Conservation (phyloP, 2,797 vertebrate genomes). For the Podarcis siculus region DNA sequence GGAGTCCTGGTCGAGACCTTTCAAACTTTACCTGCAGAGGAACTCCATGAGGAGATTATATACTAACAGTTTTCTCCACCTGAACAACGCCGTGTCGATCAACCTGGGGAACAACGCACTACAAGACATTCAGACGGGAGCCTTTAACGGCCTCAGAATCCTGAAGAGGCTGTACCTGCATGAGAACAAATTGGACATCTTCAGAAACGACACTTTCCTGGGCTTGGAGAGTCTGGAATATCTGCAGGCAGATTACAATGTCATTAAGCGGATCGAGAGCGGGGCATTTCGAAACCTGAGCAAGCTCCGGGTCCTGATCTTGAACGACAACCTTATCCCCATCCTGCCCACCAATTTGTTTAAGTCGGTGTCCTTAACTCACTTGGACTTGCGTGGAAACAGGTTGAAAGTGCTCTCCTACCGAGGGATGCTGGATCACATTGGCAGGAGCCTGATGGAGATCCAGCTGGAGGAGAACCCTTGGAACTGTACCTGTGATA, state of each 20-base stretch:
- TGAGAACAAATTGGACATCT: conserved; percentile 97
- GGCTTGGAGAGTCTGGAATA: conserved; percentile 98
- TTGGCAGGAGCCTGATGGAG: conserved; percentile 96
- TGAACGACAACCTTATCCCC: conserved; percentile 98
- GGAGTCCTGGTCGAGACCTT: conserved; percentile 95
- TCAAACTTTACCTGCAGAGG: conserved; percentile 97
- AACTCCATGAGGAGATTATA: conserved; percentile 99
- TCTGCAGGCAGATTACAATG: conserved; percentile 98
- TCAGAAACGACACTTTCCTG: conserved; percentile 96
- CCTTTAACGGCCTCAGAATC: conserved; percentile 94
- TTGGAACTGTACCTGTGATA: conserved; percentile 98
- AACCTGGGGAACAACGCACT: conserved; percentile 98
- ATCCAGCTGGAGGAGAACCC: conserved; percentile 98
- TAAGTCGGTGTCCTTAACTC: conserved; percentile 95
- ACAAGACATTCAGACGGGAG: conserved; percentile 97
- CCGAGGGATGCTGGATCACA: conserved; percentile 92
- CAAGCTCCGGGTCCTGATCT: conserved; percentile 95
- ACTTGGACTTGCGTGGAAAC: conserved; percentile 96
- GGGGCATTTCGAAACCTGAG: conserved; percentile 97
- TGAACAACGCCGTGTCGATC: conserved; percentile 97
- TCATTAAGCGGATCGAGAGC: conserved; percentile 96
- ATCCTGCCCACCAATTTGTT: conserved; percentile 95
- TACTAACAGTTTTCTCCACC: conserved; percentile 97
- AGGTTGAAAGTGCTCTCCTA: conserved; percentile 94
- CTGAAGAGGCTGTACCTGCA: conserved; percentile 96